Evolutionary conservation across 2,888 invertebrate genomes (phyloP), one percentile per base, ranked within the genome.

Genomic region (Hedya salicella): DNA sequence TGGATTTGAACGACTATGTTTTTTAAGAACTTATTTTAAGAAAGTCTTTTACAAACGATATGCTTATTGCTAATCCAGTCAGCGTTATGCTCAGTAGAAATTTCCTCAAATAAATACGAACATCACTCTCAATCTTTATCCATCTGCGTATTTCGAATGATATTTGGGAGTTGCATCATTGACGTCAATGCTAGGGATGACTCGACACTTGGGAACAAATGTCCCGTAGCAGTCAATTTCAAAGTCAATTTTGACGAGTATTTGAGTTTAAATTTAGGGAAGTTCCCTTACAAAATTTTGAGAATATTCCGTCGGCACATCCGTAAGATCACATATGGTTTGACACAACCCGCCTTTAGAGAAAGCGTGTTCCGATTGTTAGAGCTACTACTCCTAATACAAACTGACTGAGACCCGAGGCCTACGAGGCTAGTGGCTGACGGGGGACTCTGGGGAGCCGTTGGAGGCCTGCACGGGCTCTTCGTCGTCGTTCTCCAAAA

Each of bases 401-500:
- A 2, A 9, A 9, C 0, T 1, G 32, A 9, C 32, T 9, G 32
- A 6, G 6, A 11, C 56, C 42, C 6, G n/a, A 1, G 6, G 30
- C 42, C 16, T 13, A 8, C 32, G 44, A 5, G 19, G 13, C 13
- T 46, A 57, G 17, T 44, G 32, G 56, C 56, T 46, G 44, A 32
- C 32, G 62, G 69, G 80, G 86, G 89, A 89, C 78, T 89, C 88
- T 2, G 85, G 83, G 0, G 72, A 74, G 0, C 84, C 87, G 62
- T 86, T 87, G 44, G 75, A 73, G 62, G 85, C 85, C 9, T 73
- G 71, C 4, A 79, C 76, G 17, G 83, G 81, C 11, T 88, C 88
- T 1, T 88, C 84, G 2, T 85, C 91, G 49, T 93, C 94, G 16
- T 89, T 86, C 68, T 94, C 94, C 61, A 94, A 75, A 67, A 94